Percentiles rank a stretch among this genome's conserved stretches.
phyloP scores from a whole-genome alignment of 1,140 invertebrate genomes.

The Drosophila simulans region DNA sequence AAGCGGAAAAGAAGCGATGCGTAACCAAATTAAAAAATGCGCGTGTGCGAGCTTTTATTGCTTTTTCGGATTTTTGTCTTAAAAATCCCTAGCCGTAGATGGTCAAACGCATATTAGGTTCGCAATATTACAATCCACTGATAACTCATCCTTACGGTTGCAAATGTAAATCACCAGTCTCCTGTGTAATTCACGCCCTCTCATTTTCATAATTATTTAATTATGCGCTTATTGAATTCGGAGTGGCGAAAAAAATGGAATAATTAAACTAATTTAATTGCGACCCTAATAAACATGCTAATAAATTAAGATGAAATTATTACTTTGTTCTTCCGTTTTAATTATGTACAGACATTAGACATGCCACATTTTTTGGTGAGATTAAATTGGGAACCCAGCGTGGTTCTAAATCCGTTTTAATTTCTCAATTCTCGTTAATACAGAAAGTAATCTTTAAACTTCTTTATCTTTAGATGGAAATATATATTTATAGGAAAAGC shows the following conservation, averaged over 20 bases:
- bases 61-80: conserved; percentile 24
- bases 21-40: conserved; percentile 19
- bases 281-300: conserved; percentile 49
- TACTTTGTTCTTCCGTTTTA: conserved; percentile 40
- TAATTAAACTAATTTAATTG: conserved; percentile 47
- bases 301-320: conserved; percentile 50
- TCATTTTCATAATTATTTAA: conserved; percentile 40
- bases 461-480: too few relatives aligned
- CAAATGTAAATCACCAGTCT: neutral
- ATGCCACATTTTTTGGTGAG: conserved; percentile 5
- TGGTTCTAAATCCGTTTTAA: neutral
- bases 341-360: conserved; percentile 48
- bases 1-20: conserved; percentile 17
- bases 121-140: neutral
- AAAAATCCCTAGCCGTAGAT: neutral
- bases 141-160: neutral
- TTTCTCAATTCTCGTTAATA: neutral
- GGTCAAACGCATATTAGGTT: neutral
- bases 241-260: neutral
- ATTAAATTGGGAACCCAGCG: neutral
- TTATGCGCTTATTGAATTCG: conserved; percentile 45
- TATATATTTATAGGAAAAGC: too few relatives aligned
- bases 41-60: neutral
- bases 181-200: conserved; percentile 23
- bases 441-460: too few relatives aligned